Evolutionary conservation across 30 jellyfish, hydroid and myxozoan species (phyloP).

Genomic region (Aurelia sp.): DNA sequence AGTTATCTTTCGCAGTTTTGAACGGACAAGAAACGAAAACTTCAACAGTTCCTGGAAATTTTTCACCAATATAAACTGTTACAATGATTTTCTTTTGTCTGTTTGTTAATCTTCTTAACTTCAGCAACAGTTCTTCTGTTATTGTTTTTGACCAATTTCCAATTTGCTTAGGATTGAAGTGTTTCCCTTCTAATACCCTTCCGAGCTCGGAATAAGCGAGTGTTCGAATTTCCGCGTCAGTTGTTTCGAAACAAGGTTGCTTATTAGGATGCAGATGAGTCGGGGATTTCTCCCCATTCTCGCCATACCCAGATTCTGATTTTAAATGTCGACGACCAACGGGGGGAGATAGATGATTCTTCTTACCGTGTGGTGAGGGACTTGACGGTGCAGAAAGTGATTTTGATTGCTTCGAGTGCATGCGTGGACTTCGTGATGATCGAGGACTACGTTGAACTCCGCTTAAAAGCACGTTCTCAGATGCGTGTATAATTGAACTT

Average conservation of each 20-base stretch:
- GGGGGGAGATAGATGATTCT: slow-evolving; percentile 21
- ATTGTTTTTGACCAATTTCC: slow-evolving; percentile 64
- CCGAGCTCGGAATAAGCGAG: slow-evolving; percentile 49
- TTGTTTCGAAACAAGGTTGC: neutral
- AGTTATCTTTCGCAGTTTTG: slow-evolving; percentile 36
- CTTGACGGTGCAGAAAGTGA: slow-evolving; percentile 55
- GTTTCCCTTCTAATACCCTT: slow-evolving; percentile 60
- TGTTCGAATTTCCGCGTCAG: slow-evolving; percentile 48
- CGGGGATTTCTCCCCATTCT: slow-evolving; percentile 60
- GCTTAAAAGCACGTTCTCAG: slow-evolving; percentile 53
- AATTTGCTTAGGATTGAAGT: slow-evolving; percentile 48
- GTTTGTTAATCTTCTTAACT: slow-evolving; percentile 43
- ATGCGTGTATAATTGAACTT: slow-evolving; percentile 51
- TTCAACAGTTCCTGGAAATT: slow-evolving; percentile 67
- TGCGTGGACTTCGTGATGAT: slow-evolving; percentile 58
- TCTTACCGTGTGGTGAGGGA: slow-evolving; percentile 17
- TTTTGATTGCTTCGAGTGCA: neutral
- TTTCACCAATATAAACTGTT: slow-evolving; percentile 73
- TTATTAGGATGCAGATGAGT: slow-evolving; percentile 10
- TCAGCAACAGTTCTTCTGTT: slow-evolving; percentile 54
- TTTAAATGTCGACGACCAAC: slow-evolving; percentile 14
- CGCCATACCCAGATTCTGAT: slow-evolving; percentile 40
- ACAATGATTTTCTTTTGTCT: slow-evolving; percentile 58
- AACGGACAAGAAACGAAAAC: slow-evolving; percentile 66
- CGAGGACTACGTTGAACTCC: slow-evolving; percentile 54